Percentiles rank a stretch among this genome's conserved stretches.
Conservation (phyloP, 2,888 invertebrate species). For the Agonopterix alstromeriana region DNA sequence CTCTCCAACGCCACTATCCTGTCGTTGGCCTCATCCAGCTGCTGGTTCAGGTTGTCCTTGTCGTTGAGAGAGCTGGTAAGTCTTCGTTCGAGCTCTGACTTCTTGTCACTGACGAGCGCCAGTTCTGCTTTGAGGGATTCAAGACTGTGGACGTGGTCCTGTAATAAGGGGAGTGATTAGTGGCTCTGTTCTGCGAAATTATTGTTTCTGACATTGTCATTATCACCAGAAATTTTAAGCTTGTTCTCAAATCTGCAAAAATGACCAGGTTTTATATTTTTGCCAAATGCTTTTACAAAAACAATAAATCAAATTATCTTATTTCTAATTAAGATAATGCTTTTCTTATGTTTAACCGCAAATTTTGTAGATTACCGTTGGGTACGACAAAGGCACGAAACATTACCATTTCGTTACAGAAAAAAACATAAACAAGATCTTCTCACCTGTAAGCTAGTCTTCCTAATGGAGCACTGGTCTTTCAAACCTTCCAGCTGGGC, state of each 20-base stretch:
- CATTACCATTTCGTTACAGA: too few species aligned
- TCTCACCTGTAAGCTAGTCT: slow-evolving; percentile 81
- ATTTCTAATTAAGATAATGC: too few species aligned
- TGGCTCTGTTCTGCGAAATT: too few species aligned
- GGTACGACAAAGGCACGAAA: too few species aligned
- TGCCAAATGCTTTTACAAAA: too few species aligned
- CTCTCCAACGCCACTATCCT: slow-evolving; percentile 90
- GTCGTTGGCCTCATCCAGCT: slow-evolving; percentile 93
- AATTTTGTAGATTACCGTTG: too few species aligned
- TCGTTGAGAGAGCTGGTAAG: slow-evolving; percentile 86
- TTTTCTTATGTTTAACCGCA: too few species aligned
- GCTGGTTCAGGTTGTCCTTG: slow-evolving; percentile 85
- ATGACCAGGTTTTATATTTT: too few species aligned
- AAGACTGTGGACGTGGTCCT: slow-evolving; percentile 93
- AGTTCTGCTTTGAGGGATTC: slow-evolving; percentile 93
- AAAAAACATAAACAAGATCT: neutral
- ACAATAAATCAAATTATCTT: too few species aligned
- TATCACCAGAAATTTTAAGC: too few species aligned
- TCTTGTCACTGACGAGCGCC: slow-evolving; percentile 88
- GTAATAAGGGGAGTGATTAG: slow-evolving; percentile 18
- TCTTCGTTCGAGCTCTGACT: slow-evolving; percentile 89
- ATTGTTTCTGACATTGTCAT: too few species aligned
- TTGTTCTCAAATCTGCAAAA: too few species aligned
- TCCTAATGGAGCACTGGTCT: slow-evolving; percentile 89
- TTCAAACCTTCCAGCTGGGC: slow-evolving; percentile 88